phyloP scores from a whole-genome alignment of 2,888 invertebrate genomes.

The Melitaea athalia region DNA sequence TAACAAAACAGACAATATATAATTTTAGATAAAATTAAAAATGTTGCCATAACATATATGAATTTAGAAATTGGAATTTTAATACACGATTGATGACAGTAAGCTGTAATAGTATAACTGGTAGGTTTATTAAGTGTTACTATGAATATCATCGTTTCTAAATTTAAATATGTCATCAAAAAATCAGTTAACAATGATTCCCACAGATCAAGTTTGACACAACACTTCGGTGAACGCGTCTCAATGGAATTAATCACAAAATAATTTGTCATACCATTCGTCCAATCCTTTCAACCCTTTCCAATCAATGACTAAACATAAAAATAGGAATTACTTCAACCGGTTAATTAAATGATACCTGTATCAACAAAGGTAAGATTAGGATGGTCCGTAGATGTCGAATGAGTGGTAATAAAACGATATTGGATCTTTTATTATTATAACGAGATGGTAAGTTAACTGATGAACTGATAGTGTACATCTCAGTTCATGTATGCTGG shows the following conservation, averaged over 20 bases:
- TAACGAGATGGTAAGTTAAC: background rate
- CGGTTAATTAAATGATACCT: constrained; percentile 38
- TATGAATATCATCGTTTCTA: background rate
- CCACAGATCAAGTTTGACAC: constrained; percentile 54
- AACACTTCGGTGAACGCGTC: constrained; percentile 50
- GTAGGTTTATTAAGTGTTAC: background rate
- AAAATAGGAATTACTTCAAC: constrained; percentile 29
- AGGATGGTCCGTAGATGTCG: background rate
- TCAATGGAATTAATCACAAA: constrained; percentile 46
- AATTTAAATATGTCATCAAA: background rate
- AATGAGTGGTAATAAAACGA: background rate
- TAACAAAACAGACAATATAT: too few species aligned
- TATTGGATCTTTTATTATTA: constrained; percentile 7
- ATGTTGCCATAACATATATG: too few species aligned
- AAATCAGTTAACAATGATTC: constrained; percentile 46
- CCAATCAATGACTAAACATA: constrained; percentile 37
- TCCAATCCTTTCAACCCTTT: constrained; percentile 44
- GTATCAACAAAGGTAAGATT: constrained; percentile 20
- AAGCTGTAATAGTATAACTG: too few species aligned
- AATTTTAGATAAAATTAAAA: too few species aligned
- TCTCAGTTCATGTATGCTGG: background rate
- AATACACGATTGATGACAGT: too few species aligned
- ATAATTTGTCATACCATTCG: constrained; percentile 51
- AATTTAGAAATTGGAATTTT: too few species aligned
- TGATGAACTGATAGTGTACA: background rate